Conservation (phyloP, 1,140 invertebrate species). For the Elymnias hypermnestra region DNA sequence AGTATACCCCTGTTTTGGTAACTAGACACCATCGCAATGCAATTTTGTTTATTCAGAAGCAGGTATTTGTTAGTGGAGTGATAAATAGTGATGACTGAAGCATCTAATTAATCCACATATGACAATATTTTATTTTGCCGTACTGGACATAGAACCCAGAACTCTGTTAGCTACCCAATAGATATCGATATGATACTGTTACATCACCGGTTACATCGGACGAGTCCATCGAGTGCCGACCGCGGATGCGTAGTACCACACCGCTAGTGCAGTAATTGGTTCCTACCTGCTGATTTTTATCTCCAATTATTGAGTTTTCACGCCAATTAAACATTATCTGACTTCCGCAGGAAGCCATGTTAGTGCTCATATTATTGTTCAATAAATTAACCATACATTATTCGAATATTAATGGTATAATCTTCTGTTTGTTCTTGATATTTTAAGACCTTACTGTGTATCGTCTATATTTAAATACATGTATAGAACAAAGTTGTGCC, state of each 20-base stretch:
- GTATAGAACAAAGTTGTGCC: no score
- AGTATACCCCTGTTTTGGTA: no score
- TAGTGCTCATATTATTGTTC: slow-evolving; percentile 42
- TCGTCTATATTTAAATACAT: not conserved
- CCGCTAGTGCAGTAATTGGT: slow-evolving; percentile 62
- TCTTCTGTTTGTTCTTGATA: not conserved
- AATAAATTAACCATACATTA: slow-evolving; percentile 24
- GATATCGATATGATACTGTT: slow-evolving; percentile 21
- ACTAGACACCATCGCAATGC: no score
- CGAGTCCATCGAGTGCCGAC: slow-evolving; percentile 30
- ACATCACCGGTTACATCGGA: slow-evolving; percentile 28
- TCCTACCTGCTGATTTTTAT: slow-evolving; percentile 65
- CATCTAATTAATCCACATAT: no score
- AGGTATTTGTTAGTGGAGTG: no score
- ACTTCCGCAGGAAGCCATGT: slow-evolving; percentile 55
- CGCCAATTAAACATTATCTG: slow-evolving; percentile 72
- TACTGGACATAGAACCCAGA: no score
- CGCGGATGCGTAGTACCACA: slow-evolving; percentile 52
- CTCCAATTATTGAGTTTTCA: slow-evolving; percentile 73
- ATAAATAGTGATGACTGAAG: no score
- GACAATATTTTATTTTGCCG: no score
- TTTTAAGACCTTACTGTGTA: not conserved
- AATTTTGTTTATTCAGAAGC: no score
- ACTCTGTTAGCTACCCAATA: no score
- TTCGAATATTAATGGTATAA: not conserved